Conservation (phyloP, 1,140 invertebrate species). For the Galleria mellonella region DNA sequence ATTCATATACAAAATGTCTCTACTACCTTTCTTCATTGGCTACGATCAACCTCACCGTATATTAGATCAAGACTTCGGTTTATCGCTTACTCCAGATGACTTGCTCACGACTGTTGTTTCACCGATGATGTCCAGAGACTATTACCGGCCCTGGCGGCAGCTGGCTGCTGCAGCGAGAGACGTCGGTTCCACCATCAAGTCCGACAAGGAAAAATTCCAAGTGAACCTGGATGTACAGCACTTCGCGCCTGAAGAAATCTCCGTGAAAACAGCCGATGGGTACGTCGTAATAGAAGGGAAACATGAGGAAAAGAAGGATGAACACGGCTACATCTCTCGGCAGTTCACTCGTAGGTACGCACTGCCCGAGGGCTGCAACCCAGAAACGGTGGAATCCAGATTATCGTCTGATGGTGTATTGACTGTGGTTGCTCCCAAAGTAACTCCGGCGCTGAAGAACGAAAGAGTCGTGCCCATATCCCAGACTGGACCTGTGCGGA, state of each 20-base stretch:
- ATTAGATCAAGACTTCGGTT: conserved; percentile 85
- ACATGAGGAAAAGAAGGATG: conserved; percentile 84
- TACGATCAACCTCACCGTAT: conserved; percentile 78
- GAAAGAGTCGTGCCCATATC: conserved; percentile 78
- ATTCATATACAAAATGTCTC: conserved; percentile 41
- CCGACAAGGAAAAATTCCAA: conserved; percentile 76
- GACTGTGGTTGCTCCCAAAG: conserved; percentile 78
- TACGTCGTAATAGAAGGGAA: conserved; percentile 81
- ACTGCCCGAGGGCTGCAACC: conserved; percentile 81
- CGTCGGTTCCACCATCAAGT: conserved; percentile 82
- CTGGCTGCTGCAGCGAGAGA: conserved; percentile 76
- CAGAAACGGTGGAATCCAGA: conserved; percentile 78
- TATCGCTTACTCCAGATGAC: conserved; percentile 82
- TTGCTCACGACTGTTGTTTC: conserved; percentile 75
- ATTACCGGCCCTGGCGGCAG: conserved; percentile 82
- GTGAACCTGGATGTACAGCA: conserved; percentile 88
- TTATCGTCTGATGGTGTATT: conserved; percentile 85
- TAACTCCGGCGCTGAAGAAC: conserved; percentile 62
- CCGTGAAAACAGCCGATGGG: conserved; percentile 85
- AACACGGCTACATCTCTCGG: conserved; percentile 83
- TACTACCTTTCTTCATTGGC: conserved; percentile 63
- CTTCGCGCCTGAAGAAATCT: conserved; percentile 88
- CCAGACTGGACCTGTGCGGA: conserved; percentile 76
- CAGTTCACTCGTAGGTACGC: conserved; percentile 83
- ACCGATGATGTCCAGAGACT: conserved; percentile 66